Conservation (phyloP, 2,888 invertebrate species). For the Drosophila subquinaria region DNA sequence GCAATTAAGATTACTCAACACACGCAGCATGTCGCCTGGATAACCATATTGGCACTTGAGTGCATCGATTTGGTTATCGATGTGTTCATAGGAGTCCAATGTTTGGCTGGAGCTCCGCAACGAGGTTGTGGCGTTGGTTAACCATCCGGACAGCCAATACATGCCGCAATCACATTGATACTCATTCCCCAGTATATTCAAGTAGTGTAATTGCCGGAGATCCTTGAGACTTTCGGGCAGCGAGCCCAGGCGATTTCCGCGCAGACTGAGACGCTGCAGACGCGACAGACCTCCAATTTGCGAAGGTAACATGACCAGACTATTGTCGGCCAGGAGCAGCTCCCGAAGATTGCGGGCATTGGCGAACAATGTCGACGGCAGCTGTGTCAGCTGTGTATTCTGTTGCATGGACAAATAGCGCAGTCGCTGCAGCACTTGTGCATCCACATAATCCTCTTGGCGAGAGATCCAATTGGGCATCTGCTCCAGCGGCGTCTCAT, state of each 20-base stretch:
- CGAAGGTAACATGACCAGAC: conserved; percentile 87
- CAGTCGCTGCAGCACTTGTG: conserved; percentile 87
- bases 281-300: conserved; percentile 83
- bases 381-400: conserved; percentile 88
- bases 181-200: conserved; percentile 91
- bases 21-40: conserved; percentile 89
- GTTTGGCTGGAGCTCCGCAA: conserved; percentile 73
- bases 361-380: conserved; percentile 88
- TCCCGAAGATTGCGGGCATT: conserved; percentile 88
- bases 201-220: conserved; percentile 88
- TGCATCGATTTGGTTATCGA: conserved; percentile 86
- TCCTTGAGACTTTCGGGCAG: conserved; percentile 90
- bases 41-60: conserved; percentile 89
- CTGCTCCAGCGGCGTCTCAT: conserved; percentile 89
- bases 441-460: conserved; percentile 85
- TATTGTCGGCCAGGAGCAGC: conserved; percentile 90
- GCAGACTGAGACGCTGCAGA: conserved; percentile 89
- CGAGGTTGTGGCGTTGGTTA: conserved; percentile 80
- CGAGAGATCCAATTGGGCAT: conserved; percentile 86
- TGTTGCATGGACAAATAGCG: conserved; percentile 88
- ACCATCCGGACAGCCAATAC: conserved; percentile 91
- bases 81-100: conserved; percentile 63
- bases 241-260: conserved; percentile 89
- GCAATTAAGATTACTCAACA: conserved; percentile 91
- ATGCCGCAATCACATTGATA: conserved; percentile 95